These are phyloP conservation scores for Brassicogethes aeneus DNA, from an alignment of 2,888 invertebrate species.

Conservation along the genomic window DNA sequence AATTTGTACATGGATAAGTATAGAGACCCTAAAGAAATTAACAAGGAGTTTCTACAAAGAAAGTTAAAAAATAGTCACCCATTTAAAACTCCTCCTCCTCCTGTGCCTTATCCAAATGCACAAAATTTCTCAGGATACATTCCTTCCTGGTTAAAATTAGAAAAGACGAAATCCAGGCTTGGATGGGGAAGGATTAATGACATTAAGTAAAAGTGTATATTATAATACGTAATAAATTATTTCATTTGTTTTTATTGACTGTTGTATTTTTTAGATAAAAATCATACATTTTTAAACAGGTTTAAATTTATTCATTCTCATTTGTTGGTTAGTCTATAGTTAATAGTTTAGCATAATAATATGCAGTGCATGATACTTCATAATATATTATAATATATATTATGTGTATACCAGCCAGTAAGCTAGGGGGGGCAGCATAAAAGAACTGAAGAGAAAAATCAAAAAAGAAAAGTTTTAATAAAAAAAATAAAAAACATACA, in stretches of 20 bases:
- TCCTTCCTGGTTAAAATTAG: conserved; percentile 70
- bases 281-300: conserved; percentile 23
- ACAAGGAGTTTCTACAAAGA: conserved; percentile 75
- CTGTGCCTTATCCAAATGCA: conserved; percentile 67
- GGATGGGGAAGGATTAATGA: conserved; percentile 73
- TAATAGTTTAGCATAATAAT: too few species aligned
- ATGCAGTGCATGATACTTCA: too few species aligned
- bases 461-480: too few species aligned
- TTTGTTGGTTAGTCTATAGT: too few species aligned
- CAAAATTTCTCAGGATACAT: conserved; percentile 45
- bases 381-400: too few species aligned
- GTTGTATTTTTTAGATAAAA: conserved; percentile 6
- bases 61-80: conserved; percentile 77
- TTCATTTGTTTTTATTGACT: background rate
- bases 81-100: conserved; percentile 59
- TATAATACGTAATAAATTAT: conserved; percentile 1
- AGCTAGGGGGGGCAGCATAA: too few species aligned
- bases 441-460: too few species aligned
- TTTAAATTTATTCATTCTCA: too few species aligned
- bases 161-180: conserved; percentile 60
- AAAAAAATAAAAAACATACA: too few species aligned
- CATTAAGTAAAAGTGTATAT: conserved; percentile 38
- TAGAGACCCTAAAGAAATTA: conserved; percentile 82
- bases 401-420: too few species aligned
- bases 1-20: conserved; percentile 91